A percentile compares a stretch with the other conserved stretches of the same genome.
Conservation (phyloP, 2,797 vertebrate genomes). For the Poecilia velifera region DNA sequence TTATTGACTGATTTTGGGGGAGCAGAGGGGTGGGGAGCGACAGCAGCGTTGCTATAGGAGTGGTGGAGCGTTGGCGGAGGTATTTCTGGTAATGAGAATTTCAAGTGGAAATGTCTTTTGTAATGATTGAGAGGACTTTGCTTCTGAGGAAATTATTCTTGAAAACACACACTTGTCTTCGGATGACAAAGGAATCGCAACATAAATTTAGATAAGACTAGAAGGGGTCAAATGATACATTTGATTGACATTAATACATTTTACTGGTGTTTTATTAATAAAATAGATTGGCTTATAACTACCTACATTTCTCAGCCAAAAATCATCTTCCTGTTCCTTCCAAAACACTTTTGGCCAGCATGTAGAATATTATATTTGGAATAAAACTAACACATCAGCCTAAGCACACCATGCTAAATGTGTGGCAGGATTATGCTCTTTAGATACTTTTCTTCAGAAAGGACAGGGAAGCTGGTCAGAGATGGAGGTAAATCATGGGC, state of each 20-base stretch:
- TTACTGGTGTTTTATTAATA: not conserved
- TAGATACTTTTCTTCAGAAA: not conserved
- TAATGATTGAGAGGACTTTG: constrained; percentile 45
- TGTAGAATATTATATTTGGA: not conserved
- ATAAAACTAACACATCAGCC: not conserved
- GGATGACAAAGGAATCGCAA: constrained; percentile 28
- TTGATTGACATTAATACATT: not conserved
- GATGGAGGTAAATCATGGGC: not conserved
- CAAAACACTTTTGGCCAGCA: not conserved
- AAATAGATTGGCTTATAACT: not conserved
- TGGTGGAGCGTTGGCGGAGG: constrained; percentile 23
- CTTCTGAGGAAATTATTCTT: constrained; percentile 44
- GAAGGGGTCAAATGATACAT: not conserved
- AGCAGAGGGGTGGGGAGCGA: not conserved
- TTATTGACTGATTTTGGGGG: constrained; percentile 32
- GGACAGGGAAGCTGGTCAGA: not conserved
- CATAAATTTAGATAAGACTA: not conserved
- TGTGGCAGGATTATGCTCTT: not conserved
- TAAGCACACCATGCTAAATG: not conserved
- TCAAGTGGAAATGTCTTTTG: constrained; percentile 53
- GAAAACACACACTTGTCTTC: constrained; percentile 52
- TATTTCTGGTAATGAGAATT: constrained; percentile 55
- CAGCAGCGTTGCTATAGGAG: constrained; percentile 43
- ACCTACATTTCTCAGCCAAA: not conserved
- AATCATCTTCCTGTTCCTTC: not conserved